Conservation (phyloP, 2,797 vertebrate species). For the Sebastes oblongus region DNA sequence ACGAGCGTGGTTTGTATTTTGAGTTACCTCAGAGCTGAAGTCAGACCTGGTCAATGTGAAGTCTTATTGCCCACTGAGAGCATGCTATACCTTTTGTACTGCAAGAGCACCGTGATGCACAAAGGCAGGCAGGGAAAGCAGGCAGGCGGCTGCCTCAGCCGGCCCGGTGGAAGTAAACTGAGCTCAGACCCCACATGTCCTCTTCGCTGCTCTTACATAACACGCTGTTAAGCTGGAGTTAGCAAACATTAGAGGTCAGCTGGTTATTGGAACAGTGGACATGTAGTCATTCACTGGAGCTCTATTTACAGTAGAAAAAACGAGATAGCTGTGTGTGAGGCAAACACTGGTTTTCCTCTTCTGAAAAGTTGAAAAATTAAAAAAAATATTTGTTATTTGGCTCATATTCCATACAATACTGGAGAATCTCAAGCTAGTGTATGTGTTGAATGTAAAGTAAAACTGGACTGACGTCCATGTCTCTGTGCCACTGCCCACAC, state of each 20-base stretch:
- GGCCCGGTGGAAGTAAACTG: conserved; percentile 38
- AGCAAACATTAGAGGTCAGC: conserved; percentile 76
- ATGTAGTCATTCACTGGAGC: conserved; percentile 48
- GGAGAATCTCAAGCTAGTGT: neutral
- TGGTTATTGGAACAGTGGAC: conserved; percentile 72
- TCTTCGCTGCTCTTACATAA: conserved; percentile 68
- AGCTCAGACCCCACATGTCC: conserved; percentile 48
- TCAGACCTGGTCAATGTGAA: conserved; percentile 50
- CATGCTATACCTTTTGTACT: conserved; percentile 34
- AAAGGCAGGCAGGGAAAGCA: conserved; percentile 9
- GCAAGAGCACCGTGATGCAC: conserved; percentile 22
- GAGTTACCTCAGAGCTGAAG: conserved; percentile 56
- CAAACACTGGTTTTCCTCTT: conserved; percentile 14
- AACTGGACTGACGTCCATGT: neutral
- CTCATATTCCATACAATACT: neutral
- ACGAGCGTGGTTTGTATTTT: conserved; percentile 50
- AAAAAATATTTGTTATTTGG: neutral
- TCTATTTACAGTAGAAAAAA: conserved; percentile 49
- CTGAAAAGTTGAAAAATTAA: neutral
- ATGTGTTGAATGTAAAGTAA: conserved; percentile 1
- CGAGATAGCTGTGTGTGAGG: conserved; percentile 19
- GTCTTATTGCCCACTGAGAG: conserved; percentile 43
- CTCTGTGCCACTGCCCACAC: neutral
- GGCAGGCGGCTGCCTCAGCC: conserved; percentile 30
- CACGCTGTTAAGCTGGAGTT: conserved; percentile 63